These are phyloP conservation scores for Amitus sp. DNA, from an alignment of 2,888 invertebrate species.

Conservation along the genomic window DNA sequence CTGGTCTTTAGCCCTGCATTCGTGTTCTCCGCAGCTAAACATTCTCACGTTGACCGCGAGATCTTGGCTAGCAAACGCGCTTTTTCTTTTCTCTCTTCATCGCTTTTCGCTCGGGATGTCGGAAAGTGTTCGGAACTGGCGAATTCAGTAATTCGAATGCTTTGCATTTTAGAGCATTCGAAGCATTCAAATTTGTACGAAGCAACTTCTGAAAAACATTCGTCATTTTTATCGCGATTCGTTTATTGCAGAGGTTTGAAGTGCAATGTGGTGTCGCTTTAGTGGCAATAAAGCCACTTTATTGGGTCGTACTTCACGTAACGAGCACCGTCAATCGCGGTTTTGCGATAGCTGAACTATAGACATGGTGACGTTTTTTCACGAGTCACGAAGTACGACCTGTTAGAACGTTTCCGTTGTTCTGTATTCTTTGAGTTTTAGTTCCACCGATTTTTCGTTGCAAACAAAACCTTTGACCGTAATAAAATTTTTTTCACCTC, in stretches of 20 bases:
- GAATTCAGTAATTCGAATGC: neutral
- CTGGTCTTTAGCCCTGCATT: slow-evolving; percentile 39
- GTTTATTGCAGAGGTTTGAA: slow-evolving; percentile 28
- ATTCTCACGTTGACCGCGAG: slow-evolving; percentile 39
- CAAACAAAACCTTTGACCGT: no score
- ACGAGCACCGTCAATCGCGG: slow-evolving; percentile 48
- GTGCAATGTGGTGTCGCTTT: slow-evolving; percentile 39
- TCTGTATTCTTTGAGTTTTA: no score
- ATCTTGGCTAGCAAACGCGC: slow-evolving; percentile 30
- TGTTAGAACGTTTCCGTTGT: neutral
- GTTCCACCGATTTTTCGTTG: no score
- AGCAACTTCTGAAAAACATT: slow-evolving; percentile 29
- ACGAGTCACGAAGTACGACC: neutral
- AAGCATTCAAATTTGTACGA: slow-evolving; percentile 25
- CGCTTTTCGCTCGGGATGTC: neutral
- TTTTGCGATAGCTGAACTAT: slow-evolving; percentile 42
- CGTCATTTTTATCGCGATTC: slow-evolving; percentile 35
- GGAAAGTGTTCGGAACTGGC: no score
- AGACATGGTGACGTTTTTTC: slow-evolving; percentile 12
- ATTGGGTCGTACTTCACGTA: slow-evolving; percentile 48
- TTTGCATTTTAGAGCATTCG: no score
- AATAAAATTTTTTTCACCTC: no score
- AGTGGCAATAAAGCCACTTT: slow-evolving; percentile 50
- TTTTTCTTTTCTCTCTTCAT: slow-evolving; percentile 13
- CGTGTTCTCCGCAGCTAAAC: slow-evolving; percentile 28